Evolutionary conservation across 2,888 invertebrate species (phyloP), one percentile per base, ranked within the genome.

Genomic region (Lasioglossum oenotherae): DNA sequence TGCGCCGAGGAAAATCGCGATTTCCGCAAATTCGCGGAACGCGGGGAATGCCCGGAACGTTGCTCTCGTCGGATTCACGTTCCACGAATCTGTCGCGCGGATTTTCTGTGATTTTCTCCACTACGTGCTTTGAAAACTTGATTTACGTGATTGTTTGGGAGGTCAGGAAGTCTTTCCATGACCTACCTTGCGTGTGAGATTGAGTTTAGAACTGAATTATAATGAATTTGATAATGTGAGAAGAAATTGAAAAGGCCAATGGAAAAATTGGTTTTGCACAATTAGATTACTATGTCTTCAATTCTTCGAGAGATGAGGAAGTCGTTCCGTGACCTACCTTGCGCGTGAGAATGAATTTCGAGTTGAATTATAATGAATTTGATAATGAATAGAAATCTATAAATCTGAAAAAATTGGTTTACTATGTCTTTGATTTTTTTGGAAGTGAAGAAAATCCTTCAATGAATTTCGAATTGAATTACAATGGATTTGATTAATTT

Each of bases 11-110:
- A 71, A 69, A 69, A 78, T 53, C 69, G 69, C 69, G 38, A 71
- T 71, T 78, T 78, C 49, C 69, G 69, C 19, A 12, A 49, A 38
- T 53, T 71, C 69, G 4, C 19, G 27, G 77, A 49, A 64, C 44
- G 35, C 35, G 27, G 67, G 67, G 35, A 69, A 49, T 31, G 67
- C 46, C n/a, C 16, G 69, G 69, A 41, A 31, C 19, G 27, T 8
- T 31, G 19, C 16, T 31, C 31, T 67, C 31, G 16, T 31, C 14
- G 6, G 67, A 38, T 38, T 69, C 38, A n/a, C 38, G 69, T 69
- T 23, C 38, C 38, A 1, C 23, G 38, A 69, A 69, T 4, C 69
- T 38, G 69, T 12, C 23, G 23, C 69, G 2, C 10, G 4, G 10
- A 69, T 69, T 69, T 69, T 69, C 69, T 38, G 19, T 23, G 3